Base-by-base conservation (phyloP, 2,888 invertebrate species). In the Prenolepis imparis region DNA sequence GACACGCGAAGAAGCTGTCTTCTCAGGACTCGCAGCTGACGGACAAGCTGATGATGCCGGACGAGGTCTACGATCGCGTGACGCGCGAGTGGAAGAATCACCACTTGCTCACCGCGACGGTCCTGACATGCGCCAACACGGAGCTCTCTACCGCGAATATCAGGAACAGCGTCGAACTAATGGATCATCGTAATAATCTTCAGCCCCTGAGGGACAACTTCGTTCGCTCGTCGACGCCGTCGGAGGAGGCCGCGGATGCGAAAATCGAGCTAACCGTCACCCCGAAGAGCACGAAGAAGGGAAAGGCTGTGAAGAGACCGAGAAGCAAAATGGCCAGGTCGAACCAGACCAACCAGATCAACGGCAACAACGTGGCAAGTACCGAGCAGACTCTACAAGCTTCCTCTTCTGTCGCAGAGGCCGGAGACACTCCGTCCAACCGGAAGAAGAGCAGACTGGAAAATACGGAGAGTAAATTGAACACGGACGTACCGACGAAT, bases 231-330 rank as follows among this genome's bases (percentile, higher is more conserved):
- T 94, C 94, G 3, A 94, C 94, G 0, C 94, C 94, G 3, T 93
- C 94, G 78, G 64, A 82, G 73, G 41, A 82, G 2, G 12, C 63
- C 32, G 95, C 5, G 36, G 36, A 95, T 92, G 94, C 95, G 0
- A 94, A 92, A 9, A 95, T 95, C 90, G 94, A 95, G 68, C 95
- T 95, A 81, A 94, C 95, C 32, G 92, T 92, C 0, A 96, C 96
- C 0, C 96, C 96, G 0, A 96, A 96, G 91, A 96, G 95, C 84
- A 95, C 95, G 0, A 93, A 96, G 44, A 96, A 96, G 86, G 95
- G 95, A 86, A 94, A 95, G 3, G 91, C 95, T 0, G 41, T 95
- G 0, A 95, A 95, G 64, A 95, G 96, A 67, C 93, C 95, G 36
- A 93, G 96, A 24, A 87, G 88, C 32, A 90, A 90, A 78, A 88